Evolutionary conservation across 2,113 vertebrate species (phyloP).

Genomic region (Nothoprocta pentlandii): DNA sequence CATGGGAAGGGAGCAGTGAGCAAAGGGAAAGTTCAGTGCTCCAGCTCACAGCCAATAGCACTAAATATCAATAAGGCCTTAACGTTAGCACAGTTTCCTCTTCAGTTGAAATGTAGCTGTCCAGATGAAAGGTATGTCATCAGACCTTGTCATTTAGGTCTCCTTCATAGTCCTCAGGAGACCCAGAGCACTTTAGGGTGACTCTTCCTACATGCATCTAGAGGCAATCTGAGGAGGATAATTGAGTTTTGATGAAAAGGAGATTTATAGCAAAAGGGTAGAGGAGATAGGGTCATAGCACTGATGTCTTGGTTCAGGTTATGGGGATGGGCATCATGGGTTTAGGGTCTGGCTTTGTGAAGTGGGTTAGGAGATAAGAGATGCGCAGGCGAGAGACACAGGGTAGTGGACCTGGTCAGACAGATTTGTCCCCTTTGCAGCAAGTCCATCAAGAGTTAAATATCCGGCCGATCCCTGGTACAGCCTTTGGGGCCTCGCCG

Average conservation of each 20-base stretch:
- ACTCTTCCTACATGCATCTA: neutral
- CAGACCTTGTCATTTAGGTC: neutral
- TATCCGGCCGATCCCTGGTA: too few species aligned
- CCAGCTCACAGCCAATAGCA: neutral
- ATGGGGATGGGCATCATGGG: accelerated
- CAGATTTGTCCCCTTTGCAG: neutral
- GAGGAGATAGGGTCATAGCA: neutral
- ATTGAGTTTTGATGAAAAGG: neutral
- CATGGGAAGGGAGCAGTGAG: neutral
- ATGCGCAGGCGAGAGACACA: neutral
- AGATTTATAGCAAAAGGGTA: accelerated
- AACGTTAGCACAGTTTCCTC: neutral
- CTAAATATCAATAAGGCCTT: neutral
- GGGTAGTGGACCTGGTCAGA: neutral
- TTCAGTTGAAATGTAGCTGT: neutral
- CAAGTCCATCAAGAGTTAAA: slow-evolving; percentile 23
- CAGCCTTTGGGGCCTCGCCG: accelerated
- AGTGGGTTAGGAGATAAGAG: accelerated
- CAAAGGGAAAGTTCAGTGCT: neutral
- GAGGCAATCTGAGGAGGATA: neutral
- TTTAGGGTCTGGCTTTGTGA: neutral
- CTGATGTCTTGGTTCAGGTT: neutral
- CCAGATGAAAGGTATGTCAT: neutral
- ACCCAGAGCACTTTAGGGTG: neutral
- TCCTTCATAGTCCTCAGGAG: neutral